phyloP scores from a whole-genome alignment of 2,113 vertebrate genomes.

The Gnathonemus longibarbis region DNA sequence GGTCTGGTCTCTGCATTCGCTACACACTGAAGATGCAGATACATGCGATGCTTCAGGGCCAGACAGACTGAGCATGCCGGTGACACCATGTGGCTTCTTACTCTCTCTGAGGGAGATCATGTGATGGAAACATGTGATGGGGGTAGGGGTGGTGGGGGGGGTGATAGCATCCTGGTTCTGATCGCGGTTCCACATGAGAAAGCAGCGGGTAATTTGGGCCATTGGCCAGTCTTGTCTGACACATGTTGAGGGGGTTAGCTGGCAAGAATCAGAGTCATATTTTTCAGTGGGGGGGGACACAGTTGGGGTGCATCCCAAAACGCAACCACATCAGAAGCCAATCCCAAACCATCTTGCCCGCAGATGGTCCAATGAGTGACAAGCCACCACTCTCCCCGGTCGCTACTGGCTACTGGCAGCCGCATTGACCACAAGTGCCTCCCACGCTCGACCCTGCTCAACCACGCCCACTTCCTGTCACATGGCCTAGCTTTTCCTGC shows the following conservation, averaged over 20 bases:
- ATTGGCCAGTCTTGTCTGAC: constrained; percentile 5
- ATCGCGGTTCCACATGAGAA: neutral
- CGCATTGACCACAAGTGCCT: constrained; percentile 61
- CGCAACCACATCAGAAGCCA: constrained; percentile 59
- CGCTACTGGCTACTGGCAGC: constrained; percentile 66
- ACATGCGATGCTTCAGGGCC: neutral
- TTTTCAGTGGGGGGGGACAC: neutral
- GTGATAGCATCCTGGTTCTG: neutral
- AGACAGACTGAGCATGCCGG: too few relatives aligned
- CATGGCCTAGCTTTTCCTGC: neutral
- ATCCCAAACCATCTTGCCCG: constrained; percentile 62
- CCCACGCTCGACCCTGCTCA: constrained; percentile 35
- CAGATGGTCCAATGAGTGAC: constrained; percentile 57
- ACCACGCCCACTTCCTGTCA: constrained; percentile 24
- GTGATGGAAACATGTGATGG: neutral
- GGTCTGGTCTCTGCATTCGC: neutral
- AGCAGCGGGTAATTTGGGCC: neutral
- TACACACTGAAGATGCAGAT: neutral
- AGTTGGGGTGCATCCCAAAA: constrained; percentile 51
- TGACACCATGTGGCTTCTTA: neutral
- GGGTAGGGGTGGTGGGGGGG: neutral
- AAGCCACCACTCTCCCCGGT: constrained; percentile 60
- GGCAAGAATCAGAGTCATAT: constrained; percentile 6
- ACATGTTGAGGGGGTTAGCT: constrained; percentile 12
- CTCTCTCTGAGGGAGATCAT: neutral